Conservation (phyloP, 2,888 invertebrate genomes). For the Rugalucina vietnamica region DNA sequence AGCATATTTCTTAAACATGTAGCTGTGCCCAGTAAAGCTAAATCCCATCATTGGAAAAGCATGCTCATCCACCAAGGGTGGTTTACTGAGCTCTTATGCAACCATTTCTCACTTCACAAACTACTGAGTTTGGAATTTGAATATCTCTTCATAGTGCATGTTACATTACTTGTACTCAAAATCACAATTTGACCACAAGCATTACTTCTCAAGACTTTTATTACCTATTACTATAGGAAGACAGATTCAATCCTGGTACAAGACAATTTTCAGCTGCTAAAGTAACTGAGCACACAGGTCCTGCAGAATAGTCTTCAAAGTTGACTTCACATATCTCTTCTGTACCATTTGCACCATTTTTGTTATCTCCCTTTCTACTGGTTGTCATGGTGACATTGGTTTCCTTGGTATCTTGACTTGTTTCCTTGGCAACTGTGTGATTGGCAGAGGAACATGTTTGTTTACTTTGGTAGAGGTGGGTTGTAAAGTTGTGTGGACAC, state of each 20-base stretch:
- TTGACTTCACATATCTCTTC: neutral
- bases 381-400: slow-evolving; percentile 13
- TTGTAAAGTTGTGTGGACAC: neutral
- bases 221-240: slow-evolving; percentile 11
- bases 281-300: neutral
- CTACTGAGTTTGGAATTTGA: too few relatives aligned
- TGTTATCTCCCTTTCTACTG: neutral
- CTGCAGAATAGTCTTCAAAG: neutral
- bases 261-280: slow-evolving; percentile 5
- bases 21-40: too few relatives aligned
- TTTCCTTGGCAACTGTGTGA: neutral
- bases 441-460: neutral
- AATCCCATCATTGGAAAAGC: too few relatives aligned
- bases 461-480: neutral
- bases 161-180: too few relatives aligned
- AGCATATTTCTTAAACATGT: too few relatives aligned
- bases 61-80: too few relatives aligned
- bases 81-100: too few relatives aligned
- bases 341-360: neutral
- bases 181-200: neutral
- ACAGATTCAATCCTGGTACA: neutral
- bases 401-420: neutral
- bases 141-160: too few relatives aligned
- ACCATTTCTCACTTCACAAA: too few relatives aligned
- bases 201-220: neutral